phyloP scores from a whole-genome alignment of 2,113 vertebrate genomes.

The Poecilia latipinna region DNA sequence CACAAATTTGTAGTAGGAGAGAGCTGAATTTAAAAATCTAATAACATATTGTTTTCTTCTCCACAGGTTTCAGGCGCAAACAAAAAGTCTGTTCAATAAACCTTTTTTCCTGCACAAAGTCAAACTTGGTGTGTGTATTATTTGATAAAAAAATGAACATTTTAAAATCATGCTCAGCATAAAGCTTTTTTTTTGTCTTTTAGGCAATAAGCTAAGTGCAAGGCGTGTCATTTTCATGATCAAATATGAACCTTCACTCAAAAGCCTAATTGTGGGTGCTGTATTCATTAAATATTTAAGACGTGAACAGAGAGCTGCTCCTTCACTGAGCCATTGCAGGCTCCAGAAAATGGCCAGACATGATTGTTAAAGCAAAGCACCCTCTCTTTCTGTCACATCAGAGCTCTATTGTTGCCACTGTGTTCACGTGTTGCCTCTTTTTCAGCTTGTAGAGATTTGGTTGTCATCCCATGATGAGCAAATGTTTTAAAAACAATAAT shows the following conservation, averaged over 20 bases:
- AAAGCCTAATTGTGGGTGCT: not conserved
- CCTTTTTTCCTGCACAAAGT: constrained; percentile 74
- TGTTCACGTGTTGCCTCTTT: not conserved
- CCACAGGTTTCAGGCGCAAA: constrained; percentile 80
- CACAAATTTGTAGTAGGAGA: not conserved
- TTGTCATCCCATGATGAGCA: constrained; percentile 10
- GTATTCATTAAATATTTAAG: constrained; percentile 5
- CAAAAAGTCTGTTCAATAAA: constrained; percentile 82
- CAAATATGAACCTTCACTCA: not conserved
- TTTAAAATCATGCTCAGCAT: not conserved
- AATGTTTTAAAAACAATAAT: constrained; percentile 10
- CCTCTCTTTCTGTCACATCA: not conserved
- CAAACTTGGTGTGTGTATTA: constrained; percentile 25
- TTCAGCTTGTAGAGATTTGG: constrained; percentile 12
- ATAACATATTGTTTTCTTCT: constrained; percentile 11
- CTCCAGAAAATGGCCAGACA: constrained; percentile 18
- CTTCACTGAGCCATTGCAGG: constrained; percentile 2
- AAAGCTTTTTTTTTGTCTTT: not conserved
- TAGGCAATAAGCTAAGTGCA: not conserved
- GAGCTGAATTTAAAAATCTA: not conserved
- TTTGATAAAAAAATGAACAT: not conserved
- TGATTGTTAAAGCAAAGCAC: not conserved
- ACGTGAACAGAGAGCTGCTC: constrained; percentile 15
- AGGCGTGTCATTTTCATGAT: not conserved
- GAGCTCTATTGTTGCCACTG: not conserved